Evolutionary conservation across 2,113 vertebrate species (phyloP), one percentile per base, ranked within the genome.

Genomic region (Nymphicus hollandicus): DNA sequence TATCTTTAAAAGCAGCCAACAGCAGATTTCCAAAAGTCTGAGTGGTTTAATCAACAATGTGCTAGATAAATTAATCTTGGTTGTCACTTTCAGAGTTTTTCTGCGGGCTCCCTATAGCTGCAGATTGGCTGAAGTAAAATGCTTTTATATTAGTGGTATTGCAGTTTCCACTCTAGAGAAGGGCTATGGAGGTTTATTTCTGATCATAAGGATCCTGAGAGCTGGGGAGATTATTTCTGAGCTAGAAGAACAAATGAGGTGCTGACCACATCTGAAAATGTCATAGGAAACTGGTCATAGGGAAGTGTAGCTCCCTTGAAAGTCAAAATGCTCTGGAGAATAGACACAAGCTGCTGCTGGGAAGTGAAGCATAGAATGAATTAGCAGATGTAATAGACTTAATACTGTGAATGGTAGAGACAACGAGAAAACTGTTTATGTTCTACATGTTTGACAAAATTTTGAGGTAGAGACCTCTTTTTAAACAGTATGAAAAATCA

Each of bases 1-100:
- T 28, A 64, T 33, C 53, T 77, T 72, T 91, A 86, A 83, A 86
- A 73, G 29, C 55, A 91, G 77, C 28, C 84, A 87, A 47, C 35
- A 87, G 41, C 49, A 84, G 17, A 24, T 58, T 89, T 91, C 58
- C 35, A 52, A 52, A 83, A 81, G 33, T 50, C 63, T 69, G 39
- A 76, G 71, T 46, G 41, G 29, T 86, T 94, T 96, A 91, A 89
- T 87, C 41, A 81, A 37, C 49, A 74, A 5, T 29, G 35, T 52
- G 31, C 19, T 81, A 77, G 49, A 65, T 50, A 89, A 81, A 88
- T 86, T 88, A 92, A 68, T 72, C 81, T 78, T 56, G 33, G 60
- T 56, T 93, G 68, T 81, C 46, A 58, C 46, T 91, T 89, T 8
- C 47, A 81, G 88, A 58, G 33, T n/a, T 95, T 39, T 60, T 41